These are phyloP conservation scores for Oxygymnocypris stewartii DNA, from an alignment of 2,113 vertebrate genomes.

Conservation along the genomic window DNA sequence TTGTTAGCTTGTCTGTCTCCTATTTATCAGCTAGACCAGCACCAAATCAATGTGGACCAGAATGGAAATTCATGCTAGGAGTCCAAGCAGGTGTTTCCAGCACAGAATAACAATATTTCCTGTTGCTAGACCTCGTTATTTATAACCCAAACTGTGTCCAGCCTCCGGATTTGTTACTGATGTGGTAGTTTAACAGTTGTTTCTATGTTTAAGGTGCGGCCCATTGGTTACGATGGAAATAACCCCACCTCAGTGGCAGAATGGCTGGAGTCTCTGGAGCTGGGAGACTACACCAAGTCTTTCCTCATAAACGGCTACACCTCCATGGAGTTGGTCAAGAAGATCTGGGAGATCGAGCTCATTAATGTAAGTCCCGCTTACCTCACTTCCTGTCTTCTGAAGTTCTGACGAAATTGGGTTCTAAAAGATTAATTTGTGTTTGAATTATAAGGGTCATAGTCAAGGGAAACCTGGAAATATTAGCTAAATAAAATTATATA, in stretches of 20 bases:
- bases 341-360: slow-evolving; percentile 98
- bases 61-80: not conserved
- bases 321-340: slow-evolving; percentile 97
- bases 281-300: slow-evolving; percentile 96
- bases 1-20: not conserved
- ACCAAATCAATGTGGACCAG: not conserved
- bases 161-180: not conserved
- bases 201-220: slow-evolving; percentile 82
- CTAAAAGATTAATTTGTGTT: too few relatives aligned
- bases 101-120: slow-evolving; percentile 8
- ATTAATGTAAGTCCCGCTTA: slow-evolving; percentile 86
- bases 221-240: slow-evolving; percentile 90
- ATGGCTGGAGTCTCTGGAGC: slow-evolving; percentile 96
- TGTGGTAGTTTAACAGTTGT: slow-evolving; percentile 6
- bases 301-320: slow-evolving; percentile 98
- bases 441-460: too few relatives aligned
- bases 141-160: not conserved
- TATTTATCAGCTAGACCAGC: not conserved
- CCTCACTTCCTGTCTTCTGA: not conserved
- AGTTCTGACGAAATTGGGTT: not conserved
- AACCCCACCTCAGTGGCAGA: slow-evolving; percentile 94
- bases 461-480: not conserved
- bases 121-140: not conserved
- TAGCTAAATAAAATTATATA: not conserved
- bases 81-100: slow-evolving; percentile 9